Base-by-base conservation (phyloP, 92 coral and sea anemone genomes). In the Siderastrea radians region DNA sequence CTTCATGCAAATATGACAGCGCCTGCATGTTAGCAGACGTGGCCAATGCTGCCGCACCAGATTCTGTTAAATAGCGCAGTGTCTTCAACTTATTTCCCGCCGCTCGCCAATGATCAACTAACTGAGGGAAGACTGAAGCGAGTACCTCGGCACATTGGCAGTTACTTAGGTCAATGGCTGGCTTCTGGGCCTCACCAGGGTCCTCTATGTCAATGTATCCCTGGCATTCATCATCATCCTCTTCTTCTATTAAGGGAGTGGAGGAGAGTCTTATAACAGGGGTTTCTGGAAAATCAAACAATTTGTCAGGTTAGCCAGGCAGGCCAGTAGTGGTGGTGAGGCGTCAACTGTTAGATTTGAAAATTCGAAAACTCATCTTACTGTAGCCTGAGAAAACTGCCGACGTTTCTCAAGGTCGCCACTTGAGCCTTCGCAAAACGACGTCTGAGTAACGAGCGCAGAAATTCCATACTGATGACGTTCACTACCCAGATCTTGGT, bases 91-190 rank as follows among this genome's bases (percentile, higher is more conserved):
- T 98, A 72, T 98, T 98, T 19, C 98, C 98, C 3, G 98, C 90
- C n/a, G 99, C 98, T n/a, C 98, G 90, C 99, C 99, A 98, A 81
- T 98, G 99, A 13, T 93, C 93, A 38, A 98, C 99, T 59, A 98
- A 94, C 77, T 98, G 99, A 52, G 99, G 99, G 73, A 98, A 98
- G 58, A 96, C 96, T 3, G 98, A 96, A 1, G 99, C 98, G 14
- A 98, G 87, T 53, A 98, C 89, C 61, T 98, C 98, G 8, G 99
- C 98, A 66, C 99, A 98, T 65, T 93, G 91, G 74, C 99, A 98
- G 43, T 84, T 92, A 65, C 90, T 88, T 26, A 98, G 84, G 78
- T 98, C 95, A 38, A 98, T 92, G 2, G 86, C 75, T 5, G 82
- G 86, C 13, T 79, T 60, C 17, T 74, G 87, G n/a, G 74, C 70